phyloP scores from a whole-genome alignment of 2,113 vertebrate species.

The Lamprotornis superbus region DNA sequence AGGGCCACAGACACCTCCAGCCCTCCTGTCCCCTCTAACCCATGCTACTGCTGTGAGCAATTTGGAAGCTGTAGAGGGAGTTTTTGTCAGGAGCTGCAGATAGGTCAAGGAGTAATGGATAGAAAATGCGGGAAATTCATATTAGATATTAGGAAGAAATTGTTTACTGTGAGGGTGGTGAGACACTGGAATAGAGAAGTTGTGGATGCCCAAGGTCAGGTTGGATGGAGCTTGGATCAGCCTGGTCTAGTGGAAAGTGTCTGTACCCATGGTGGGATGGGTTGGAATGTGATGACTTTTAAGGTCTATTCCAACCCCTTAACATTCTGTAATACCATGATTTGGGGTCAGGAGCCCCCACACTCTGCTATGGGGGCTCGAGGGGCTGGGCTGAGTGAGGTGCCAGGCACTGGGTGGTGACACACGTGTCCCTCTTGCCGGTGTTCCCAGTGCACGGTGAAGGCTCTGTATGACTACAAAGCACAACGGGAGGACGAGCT shows the following conservation, averaged over 20 bases:
- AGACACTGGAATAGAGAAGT: neutral
- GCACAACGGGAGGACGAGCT: constrained; percentile 87
- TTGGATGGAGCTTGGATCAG: accelerated
- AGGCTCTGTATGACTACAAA: constrained; percentile 86
- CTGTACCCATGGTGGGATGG: neutral
- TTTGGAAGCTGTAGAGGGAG: neutral
- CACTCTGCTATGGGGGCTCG: accelerated
- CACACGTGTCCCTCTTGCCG: accelerated
- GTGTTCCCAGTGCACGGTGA: constrained; percentile 78
- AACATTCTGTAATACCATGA: neutral
- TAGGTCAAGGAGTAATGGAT: neutral
- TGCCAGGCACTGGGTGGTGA: neutral
- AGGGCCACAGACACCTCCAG: neutral
- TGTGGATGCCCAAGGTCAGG: neutral
- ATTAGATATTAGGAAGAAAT: neutral
- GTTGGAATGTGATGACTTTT: neutral
- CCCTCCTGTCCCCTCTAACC: neutral
- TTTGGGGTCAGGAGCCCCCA: neutral
- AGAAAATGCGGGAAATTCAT: neutral
- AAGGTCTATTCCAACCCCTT: neutral
- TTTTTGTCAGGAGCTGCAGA: neutral
- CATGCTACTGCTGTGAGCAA: accelerated
- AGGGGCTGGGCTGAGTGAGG: neutral
- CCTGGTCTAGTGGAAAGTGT: neutral
- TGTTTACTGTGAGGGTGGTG: neutral